These are phyloP conservation scores for Vombatus ursinus DNA, from an alignment of 2,113 vertebrate species.

Conservation along the genomic window DNA sequence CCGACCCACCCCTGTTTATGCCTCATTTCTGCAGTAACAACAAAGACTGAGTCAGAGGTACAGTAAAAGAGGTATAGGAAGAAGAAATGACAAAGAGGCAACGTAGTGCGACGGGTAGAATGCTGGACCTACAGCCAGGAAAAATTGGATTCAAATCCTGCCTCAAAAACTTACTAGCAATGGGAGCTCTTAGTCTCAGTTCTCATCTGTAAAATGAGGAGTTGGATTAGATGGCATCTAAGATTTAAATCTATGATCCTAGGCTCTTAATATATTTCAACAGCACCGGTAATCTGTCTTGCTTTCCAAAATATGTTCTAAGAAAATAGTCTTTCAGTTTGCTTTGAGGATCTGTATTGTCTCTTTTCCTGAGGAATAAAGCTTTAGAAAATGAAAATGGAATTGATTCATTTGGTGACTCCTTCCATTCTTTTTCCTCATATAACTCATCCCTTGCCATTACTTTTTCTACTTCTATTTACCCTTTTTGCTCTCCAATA, in stretches of 20 bases:
- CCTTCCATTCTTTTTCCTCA: background rate
- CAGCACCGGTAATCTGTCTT: background rate
- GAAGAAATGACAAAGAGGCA: background rate
- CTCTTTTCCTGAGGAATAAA: background rate
- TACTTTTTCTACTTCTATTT: background rate
- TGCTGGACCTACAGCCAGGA: background rate
- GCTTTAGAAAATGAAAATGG: background rate
- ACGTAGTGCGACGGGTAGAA: background rate
- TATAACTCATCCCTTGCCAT: background rate
- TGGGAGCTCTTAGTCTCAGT: background rate
- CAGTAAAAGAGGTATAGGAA: background rate
- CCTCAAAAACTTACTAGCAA: background rate
- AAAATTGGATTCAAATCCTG: background rate
- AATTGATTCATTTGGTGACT: background rate
- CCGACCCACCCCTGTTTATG: too few relatives aligned
- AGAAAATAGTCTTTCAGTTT: background rate
- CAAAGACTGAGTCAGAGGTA: background rate
- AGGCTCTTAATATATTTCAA: background rate
- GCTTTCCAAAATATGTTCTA: background rate
- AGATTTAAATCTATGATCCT: background rate
- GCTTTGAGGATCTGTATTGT: background rate
- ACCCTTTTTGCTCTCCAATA: background rate
- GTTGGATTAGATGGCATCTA: background rate
- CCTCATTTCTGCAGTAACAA: background rate
- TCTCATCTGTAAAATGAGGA: background rate